phyloP scores from a whole-genome alignment of 2,888 invertebrate species.

The Phytoseiulus persimilis region DNA sequence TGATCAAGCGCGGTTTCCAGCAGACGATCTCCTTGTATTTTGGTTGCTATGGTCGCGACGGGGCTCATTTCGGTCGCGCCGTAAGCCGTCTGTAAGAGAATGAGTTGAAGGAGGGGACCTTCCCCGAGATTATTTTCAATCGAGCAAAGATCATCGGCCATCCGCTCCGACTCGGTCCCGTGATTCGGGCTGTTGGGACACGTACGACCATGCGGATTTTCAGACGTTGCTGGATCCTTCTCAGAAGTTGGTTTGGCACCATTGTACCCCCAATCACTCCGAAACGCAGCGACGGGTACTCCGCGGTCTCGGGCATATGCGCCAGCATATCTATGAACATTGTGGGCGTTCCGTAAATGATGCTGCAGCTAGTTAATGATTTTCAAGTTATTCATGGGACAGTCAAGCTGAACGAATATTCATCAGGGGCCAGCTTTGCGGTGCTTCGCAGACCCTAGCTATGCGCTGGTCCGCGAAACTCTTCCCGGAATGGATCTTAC shows the following conservation, averaged over 20 bases:
- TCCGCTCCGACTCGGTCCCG: neutral
- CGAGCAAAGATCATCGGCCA: neutral
- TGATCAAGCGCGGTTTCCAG: constrained; percentile 56
- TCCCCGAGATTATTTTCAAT: neutral
- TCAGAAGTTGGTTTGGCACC: neutral
- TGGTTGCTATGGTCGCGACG: constrained; percentile 55
- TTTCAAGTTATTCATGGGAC: constrained; percentile 18
- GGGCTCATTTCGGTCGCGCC: constrained; percentile 60
- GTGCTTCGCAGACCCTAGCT: neutral
- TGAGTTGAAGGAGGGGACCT: constrained; percentile 39
- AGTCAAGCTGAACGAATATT: neutral
- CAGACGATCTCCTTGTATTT: constrained; percentile 52
- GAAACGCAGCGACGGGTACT: neutral
- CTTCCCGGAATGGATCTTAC: constrained; percentile 42
- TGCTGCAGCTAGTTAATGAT: constrained; percentile 57
- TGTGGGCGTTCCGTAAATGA: constrained; percentile 70
- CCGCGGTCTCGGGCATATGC: neutral
- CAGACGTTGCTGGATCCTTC: neutral
- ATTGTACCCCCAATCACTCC: neutral
- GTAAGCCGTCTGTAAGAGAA: constrained; percentile 53
- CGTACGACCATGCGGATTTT: neutral
- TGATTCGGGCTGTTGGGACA: neutral
- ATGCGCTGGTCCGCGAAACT: neutral
- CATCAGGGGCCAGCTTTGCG: too few relatives aligned
- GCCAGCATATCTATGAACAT: constrained; percentile 64